A percentile compares a stretch with the other conserved stretches of the same genome.
Evolutionary conservation across 1,140 invertebrate species (phyloP).

Genomic region (Pantala flavescens): DNA sequence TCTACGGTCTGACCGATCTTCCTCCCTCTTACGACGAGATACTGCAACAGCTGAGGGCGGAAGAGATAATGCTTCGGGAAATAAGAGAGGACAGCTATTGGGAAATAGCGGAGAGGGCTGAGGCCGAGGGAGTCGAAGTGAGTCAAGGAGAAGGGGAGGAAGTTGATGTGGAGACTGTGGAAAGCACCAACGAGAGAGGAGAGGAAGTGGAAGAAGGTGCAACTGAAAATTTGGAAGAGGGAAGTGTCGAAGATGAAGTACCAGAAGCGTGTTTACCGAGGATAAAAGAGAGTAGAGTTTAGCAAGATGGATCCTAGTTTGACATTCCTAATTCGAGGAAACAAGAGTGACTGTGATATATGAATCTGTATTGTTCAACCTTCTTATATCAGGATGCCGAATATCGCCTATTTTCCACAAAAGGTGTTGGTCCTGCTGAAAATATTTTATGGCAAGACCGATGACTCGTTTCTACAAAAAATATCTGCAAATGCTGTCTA

Average conservation of each 20-base stretch:
- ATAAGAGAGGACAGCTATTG: constrained; percentile 27
- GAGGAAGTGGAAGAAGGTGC: not conserved
- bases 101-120: constrained; percentile 24
- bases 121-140: not conserved
- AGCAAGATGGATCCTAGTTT: not conserved
- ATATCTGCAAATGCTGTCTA: not conserved
- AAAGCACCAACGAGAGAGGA: constrained; percentile 22
- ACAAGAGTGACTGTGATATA: not conserved
- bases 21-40: constrained; percentile 38
- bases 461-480: not conserved
- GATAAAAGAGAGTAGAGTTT: constrained; percentile 36
- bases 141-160: not conserved
- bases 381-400: not conserved
- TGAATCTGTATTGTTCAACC: not conserved
- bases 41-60: constrained; percentile 31
- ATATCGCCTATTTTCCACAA: constrained; percentile 11
- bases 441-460: not conserved
- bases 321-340: not conserved
- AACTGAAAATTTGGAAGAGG: not conserved
- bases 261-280: constrained; percentile 25
- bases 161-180: constrained; percentile 31
- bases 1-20: constrained; percentile 34
- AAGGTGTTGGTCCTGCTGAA: not conserved
- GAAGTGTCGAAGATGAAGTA: constrained; percentile 15
- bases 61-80: constrained; percentile 30